Conservation (phyloP, 1,140 invertebrate genomes). For the Papilio helenus region DNA sequence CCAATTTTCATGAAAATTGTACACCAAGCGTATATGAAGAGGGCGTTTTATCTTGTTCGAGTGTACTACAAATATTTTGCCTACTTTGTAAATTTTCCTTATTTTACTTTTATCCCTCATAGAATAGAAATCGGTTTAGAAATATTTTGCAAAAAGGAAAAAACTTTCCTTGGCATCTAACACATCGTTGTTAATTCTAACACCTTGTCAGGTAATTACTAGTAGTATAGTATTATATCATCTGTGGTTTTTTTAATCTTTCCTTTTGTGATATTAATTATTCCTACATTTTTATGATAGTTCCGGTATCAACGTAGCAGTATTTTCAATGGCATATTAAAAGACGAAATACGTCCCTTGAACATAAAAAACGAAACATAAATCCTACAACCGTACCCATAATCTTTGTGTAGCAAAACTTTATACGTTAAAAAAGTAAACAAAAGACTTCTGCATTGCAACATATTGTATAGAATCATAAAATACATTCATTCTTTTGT, state of each 20-base stretch:
- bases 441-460: conserved; percentile 25
- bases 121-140: neutral
- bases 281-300: neutral
- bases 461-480: conserved; percentile 6
- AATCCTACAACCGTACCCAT: neutral
- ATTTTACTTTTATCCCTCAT: neutral
- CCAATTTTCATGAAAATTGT: conserved; percentile 33
- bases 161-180: no score
- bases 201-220: no score
- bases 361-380: conserved; percentile 1
- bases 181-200: no score
- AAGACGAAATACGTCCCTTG: neutral
- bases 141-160: no score
- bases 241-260: no score
- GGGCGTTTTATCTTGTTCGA: conserved; percentile 7
- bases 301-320: neutral
- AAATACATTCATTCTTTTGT: conserved; percentile 28
- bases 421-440: neutral
- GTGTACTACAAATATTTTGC: conserved; percentile 13
- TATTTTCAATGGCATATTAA: neutral
- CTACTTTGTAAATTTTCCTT: neutral
- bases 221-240: no score
- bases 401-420: neutral
- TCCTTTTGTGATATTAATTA: neutral
- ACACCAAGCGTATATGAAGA: conserved; percentile 12